Conservation (phyloP, 1,140 invertebrate species). For the Ridgeia piscesae region DNA sequence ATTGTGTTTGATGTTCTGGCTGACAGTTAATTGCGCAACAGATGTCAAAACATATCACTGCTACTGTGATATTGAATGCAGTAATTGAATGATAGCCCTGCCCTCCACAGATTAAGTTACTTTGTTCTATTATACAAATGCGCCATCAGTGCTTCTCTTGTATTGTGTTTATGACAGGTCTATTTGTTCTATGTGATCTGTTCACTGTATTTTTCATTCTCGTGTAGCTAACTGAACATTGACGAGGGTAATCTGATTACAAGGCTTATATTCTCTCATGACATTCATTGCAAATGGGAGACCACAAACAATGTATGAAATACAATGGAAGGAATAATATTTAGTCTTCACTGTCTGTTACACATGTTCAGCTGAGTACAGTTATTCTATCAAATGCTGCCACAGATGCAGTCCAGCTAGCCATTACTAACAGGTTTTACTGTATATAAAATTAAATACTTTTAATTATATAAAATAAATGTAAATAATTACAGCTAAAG, state of each 20-base stretch:
- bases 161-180: neutral
- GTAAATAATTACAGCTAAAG: too few relatives aligned
- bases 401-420: too few relatives aligned
- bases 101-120: neutral
- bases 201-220: neutral
- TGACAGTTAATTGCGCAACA: neutral
- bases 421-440: neutral
- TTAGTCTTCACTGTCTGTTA: neutral
- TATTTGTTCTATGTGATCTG: neutral
- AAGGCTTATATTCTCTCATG: neutral
- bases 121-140: neutral
- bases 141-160: neutral
- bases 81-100: neutral
- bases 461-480: too few relatives aligned
- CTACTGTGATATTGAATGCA: neutral
- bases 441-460: too few relatives aligned
- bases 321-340: neutral
- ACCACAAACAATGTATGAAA: neutral
- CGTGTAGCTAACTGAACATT: neutral
- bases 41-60: neutral
- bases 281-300: neutral
- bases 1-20: neutral
- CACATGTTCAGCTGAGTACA: neutral
- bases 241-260: neutral
- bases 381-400: too few relatives aligned